Percentiles rank a stretch among this genome's conserved stretches.
Evolutionary conservation across 2,888 invertebrate species (phyloP).

Genomic region (Cerastoderma edule): DNA sequence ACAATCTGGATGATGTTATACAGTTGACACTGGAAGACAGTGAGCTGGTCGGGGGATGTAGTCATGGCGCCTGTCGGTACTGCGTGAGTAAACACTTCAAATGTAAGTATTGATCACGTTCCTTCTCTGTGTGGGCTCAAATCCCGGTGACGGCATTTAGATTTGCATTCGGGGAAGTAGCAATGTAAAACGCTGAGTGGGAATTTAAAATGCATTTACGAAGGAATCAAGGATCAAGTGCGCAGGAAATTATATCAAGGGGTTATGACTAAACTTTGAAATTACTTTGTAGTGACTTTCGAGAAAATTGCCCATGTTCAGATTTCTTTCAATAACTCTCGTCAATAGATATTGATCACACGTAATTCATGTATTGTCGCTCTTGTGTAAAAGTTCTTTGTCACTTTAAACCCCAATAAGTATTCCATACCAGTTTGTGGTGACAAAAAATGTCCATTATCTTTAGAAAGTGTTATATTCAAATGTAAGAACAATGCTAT

Average conservation of each 20-base stretch:
- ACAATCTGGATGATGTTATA: conserved; percentile 1
- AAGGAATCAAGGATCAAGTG: background rate
- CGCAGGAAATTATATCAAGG: background rate
- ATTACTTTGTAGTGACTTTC: no score
- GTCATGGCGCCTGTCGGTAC: conserved; percentile 2
- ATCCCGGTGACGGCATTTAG: background rate
- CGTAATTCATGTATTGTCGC: no score
- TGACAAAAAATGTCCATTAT: background rate
- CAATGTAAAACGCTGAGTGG: background rate
- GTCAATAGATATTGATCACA: no score
- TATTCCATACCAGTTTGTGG: background rate
- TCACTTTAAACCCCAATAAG: no score
- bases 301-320: no score
- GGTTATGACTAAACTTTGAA: no score
- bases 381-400: no score
- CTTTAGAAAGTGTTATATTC: background rate
- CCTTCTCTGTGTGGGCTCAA: background rate
- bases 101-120: background rate
- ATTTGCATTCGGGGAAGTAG: background rate
- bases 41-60: conserved; percentile 19
- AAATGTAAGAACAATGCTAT: background rate
- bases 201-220: background rate
- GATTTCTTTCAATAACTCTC: no score
- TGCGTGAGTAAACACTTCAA: background rate
- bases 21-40: background rate